phyloP scores from a whole-genome alignment of 2,888 invertebrate species.

The Myathropa florea region DNA sequence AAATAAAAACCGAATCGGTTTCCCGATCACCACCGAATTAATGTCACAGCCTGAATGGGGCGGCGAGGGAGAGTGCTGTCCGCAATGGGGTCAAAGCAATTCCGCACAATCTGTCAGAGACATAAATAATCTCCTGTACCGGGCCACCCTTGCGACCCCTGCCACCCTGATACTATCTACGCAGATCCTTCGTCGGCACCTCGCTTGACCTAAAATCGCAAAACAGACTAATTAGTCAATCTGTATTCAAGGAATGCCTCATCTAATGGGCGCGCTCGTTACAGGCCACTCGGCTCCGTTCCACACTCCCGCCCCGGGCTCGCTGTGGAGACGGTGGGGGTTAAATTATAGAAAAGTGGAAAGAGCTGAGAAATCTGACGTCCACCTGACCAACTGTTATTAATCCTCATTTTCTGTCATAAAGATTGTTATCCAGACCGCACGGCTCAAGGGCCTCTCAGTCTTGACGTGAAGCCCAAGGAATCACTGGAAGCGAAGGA shows the following conservation, averaged over 20 bases:
- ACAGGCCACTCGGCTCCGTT: constrained; percentile 16
- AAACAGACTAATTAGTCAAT: constrained; percentile 60
- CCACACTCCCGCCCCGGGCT: neutral
- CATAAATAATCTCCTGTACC: constrained; percentile 46
- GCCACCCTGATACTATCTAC: constrained; percentile 39
- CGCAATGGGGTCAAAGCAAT: constrained; percentile 52
- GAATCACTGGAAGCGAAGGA: constrained; percentile 24
- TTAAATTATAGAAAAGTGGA: constrained; percentile 45
- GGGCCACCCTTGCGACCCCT: neutral
- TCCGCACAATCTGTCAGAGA: constrained; percentile 54
- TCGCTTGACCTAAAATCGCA: constrained; percentile 48
- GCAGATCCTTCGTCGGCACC: constrained; percentile 39
- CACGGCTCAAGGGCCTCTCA: constrained; percentile 20
- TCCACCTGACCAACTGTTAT: constrained; percentile 72
- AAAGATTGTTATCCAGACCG: constrained; percentile 72
- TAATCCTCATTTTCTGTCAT: constrained; percentile 74
- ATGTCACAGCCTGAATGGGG: constrained; percentile 53
- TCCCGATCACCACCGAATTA: constrained; percentile 64
- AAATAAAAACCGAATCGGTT: constrained; percentile 65
- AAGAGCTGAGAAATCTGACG: constrained; percentile 36
- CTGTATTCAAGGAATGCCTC: constrained; percentile 65
- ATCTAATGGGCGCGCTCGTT: constrained; percentile 65
- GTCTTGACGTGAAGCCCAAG: constrained; percentile 53
- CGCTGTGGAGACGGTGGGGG: neutral
- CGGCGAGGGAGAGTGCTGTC: constrained; percentile 38